A percentile compares a stretch with the other conserved stretches of the same genome.
These are phyloP conservation scores for Aphelenchoides besseyi DNA, from an alignment of 1,140 invertebrate genomes.

Conservation along the genomic window DNA sequence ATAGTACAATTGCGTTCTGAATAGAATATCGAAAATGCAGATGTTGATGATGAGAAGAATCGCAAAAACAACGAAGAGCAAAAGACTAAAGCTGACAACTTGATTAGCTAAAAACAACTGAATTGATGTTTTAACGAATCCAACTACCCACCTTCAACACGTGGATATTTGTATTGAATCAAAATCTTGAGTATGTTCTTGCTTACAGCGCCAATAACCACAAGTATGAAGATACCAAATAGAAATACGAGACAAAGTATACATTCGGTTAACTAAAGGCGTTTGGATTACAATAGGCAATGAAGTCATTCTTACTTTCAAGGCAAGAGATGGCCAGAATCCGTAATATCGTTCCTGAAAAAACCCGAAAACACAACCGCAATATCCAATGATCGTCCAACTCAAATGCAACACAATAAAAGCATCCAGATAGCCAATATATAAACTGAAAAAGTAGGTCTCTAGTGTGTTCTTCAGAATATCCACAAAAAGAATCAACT, in stretches of 20 bases:
- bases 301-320: slow-evolving; percentile 3
- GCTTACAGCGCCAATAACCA: neutral
- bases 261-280: neutral
- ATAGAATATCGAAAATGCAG: neutral
- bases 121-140: neutral
- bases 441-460: neutral
- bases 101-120: neutral
- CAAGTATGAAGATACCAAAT: slow-evolving; percentile 24
- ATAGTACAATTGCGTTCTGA: slow-evolving; percentile 8
- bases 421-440: slow-evolving; percentile 1
- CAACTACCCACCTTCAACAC: neutral
- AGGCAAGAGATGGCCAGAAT: slow-evolving; percentile 7
- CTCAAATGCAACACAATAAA: slow-evolving; percentile 19
- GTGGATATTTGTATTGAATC: slow-evolving; percentile 8
- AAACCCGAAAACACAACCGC: neutral
- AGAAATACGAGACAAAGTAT: slow-evolving; percentile 13
- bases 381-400: neutral
- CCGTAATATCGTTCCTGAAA: neutral
- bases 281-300: neutral
- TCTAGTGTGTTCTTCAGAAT: neutral
- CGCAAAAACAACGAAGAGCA: slow-evolving; percentile 10
- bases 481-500: neutral
- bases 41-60: neutral
- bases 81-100: neutral
- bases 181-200: neutral